Evolutionary conservation across 2,797 vertebrate genomes (phyloP).

Genomic region (Gadopsis bispinosus): DNA sequence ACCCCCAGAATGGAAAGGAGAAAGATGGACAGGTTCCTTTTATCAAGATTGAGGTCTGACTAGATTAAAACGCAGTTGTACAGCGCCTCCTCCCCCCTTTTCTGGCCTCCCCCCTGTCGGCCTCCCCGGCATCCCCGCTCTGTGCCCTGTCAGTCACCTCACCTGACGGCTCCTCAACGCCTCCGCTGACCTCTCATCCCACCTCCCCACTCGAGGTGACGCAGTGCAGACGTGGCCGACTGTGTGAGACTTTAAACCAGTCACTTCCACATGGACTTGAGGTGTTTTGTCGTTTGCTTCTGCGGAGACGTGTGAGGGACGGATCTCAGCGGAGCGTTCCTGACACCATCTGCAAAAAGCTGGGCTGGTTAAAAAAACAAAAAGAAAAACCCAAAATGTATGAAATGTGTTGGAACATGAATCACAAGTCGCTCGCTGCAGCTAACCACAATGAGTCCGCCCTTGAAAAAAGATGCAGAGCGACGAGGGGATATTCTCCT

Average conservation of each 20-base stretch:
- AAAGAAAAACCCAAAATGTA: background rate
- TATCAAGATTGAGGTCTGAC: slow-evolving; percentile 74
- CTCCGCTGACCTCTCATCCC: slow-evolving; percentile 53
- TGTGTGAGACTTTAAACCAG: slow-evolving; percentile 80
- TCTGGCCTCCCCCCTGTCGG: slow-evolving; percentile 12
- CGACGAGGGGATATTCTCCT: slow-evolving; percentile 62
- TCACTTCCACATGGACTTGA: slow-evolving; percentile 48
- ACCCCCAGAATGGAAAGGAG: slow-evolving; percentile 58
- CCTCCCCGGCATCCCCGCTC: slow-evolving; percentile 33
- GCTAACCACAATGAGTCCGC: slow-evolving; percentile 47
- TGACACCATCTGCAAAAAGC: slow-evolving; percentile 43
- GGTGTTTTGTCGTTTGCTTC: slow-evolving; percentile 43
- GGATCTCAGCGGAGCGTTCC: slow-evolving; percentile 34
- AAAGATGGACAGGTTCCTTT: slow-evolving; percentile 74
- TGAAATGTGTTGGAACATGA: slow-evolving; percentile 51
- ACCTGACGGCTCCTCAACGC: slow-evolving; percentile 48
- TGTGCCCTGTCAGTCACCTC: slow-evolving; percentile 51
- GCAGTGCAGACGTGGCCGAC: slow-evolving; percentile 66
- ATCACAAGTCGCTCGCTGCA: slow-evolving; percentile 38
- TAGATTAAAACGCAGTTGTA: slow-evolving; percentile 80
- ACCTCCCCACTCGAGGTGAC: slow-evolving; percentile 39
- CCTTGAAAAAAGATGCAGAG: slow-evolving; percentile 50
- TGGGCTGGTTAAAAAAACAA: background rate
- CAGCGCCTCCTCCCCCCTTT: slow-evolving; percentile 48
- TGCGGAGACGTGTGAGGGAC: slow-evolving; percentile 23